Evolutionary conservation across 2,113 vertebrate species (phyloP).

Genomic region (Colossoma macropomum): DNA sequence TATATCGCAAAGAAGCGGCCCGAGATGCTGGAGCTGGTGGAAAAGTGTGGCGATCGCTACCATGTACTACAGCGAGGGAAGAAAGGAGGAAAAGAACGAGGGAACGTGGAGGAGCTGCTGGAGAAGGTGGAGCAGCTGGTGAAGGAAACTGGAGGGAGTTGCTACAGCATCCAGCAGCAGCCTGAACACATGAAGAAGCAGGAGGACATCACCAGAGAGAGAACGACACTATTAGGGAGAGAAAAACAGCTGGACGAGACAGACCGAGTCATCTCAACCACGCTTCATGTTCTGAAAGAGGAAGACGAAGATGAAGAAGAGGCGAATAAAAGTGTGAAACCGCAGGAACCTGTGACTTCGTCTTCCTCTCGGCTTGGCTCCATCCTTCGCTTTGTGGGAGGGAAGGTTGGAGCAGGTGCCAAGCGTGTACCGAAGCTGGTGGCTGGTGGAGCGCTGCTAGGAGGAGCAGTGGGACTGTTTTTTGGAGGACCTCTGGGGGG

Average conservation of each 20-base stretch:
- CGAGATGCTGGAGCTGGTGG: constrained; percentile 76
- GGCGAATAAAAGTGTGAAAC: constrained; percentile 62
- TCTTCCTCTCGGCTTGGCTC: constrained; percentile 43
- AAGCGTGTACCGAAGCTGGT: constrained; percentile 64
- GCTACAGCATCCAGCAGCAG: constrained; percentile 69
- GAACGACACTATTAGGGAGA: background rate
- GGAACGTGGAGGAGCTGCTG: constrained; percentile 61
- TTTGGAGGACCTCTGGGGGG: constrained; percentile 72
- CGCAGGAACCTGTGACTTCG: constrained; percentile 51
- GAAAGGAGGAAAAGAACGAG: background rate
- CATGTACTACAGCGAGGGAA: constrained; percentile 67
- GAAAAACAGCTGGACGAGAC: constrained; percentile 14
- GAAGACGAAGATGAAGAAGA: constrained; percentile 61
- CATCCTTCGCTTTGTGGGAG: constrained; percentile 64
- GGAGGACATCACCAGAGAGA: constrained; percentile 14
- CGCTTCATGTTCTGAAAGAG: constrained; percentile 63
- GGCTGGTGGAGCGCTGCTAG: constrained; percentile 69
- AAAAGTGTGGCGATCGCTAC: constrained; percentile 74
- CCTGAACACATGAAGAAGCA: no score
- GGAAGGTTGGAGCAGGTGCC: constrained; percentile 52
- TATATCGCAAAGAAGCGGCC: constrained; percentile 67
- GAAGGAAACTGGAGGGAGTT: constrained; percentile 68
- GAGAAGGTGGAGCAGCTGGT: constrained; percentile 76
- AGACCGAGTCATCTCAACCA: constrained; percentile 22
- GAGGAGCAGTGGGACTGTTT: constrained; percentile 72